These are phyloP conservation scores for Desmodus rotundus DNA, from an alignment of 2,113 vertebrate species.

Conservation along the genomic window DNA sequence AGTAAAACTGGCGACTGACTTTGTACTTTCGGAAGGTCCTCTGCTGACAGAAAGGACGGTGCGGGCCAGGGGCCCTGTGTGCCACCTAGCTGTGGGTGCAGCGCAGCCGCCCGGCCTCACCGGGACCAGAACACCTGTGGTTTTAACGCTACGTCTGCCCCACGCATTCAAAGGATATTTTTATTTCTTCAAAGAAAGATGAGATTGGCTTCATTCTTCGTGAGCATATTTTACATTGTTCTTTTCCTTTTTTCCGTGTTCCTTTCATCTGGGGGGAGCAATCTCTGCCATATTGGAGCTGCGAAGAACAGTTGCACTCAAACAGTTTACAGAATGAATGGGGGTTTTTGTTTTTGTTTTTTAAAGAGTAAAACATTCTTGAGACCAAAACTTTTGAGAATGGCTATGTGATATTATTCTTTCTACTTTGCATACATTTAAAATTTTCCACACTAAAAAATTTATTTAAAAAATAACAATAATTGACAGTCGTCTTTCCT, in stretches of 20 bases:
- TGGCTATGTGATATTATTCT: not conserved
- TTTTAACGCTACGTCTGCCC: not conserved
- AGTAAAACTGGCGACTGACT: not conserved
- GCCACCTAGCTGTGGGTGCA: not conserved
- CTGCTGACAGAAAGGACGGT: not conserved
- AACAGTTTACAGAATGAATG: constrained; percentile 74
- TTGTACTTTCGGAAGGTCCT: not conserved
- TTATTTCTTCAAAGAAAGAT: not conserved
- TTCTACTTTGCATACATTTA: not conserved
- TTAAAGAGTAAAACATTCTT: not conserved
- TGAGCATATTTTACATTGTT: not conserved
- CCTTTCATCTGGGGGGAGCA: constrained; percentile 30
- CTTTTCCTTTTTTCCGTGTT: constrained; percentile 64
- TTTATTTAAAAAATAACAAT: not conserved
- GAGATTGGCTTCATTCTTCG: constrained; percentile 47
- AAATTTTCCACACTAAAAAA: not conserved
- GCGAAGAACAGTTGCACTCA: constrained; percentile 42
- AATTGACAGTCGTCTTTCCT: not conserved
- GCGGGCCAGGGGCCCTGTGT: not conserved
- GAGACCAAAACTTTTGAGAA: not conserved
- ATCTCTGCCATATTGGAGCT: constrained; percentile 59
- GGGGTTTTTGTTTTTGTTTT: constrained; percentile 52
- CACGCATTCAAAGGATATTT: not conserved
- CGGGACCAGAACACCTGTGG: not conserved
- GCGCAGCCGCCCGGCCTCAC: not conserved